Conservation (phyloP, 2,113 vertebrate species). For the Myrmecobius fasciatus region DNA sequence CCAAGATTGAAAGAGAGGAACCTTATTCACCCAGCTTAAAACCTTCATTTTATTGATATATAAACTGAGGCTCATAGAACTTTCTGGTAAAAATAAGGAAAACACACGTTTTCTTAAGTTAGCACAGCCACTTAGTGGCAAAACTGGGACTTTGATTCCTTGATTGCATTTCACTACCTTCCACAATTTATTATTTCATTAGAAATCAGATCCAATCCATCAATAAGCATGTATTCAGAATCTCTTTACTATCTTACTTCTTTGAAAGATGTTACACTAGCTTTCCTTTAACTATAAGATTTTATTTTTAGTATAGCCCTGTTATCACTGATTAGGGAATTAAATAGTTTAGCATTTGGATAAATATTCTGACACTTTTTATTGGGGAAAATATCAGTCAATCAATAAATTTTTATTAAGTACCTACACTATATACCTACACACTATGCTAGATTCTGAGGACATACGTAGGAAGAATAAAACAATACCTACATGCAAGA, state of each 20-base stretch:
- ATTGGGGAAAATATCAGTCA: neutral
- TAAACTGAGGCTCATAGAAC: neutral
- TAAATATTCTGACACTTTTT: neutral
- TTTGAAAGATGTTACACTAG: neutral
- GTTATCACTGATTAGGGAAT: neutral
- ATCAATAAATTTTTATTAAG: neutral
- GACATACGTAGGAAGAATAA: neutral
- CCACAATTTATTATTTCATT: too few relatives aligned
- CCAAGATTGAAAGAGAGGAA: neutral
- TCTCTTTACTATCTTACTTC: neutral
- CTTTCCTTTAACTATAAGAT: neutral
- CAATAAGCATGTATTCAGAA: too few relatives aligned
- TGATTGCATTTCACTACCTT: neutral
- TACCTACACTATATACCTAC: neutral
- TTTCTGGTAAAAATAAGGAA: neutral
- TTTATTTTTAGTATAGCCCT: neutral
- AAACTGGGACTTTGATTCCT: neutral
- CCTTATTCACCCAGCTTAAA: neutral
- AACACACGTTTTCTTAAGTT: neutral
- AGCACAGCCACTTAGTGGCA: neutral
- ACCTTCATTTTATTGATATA: neutral
- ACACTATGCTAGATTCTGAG: neutral
- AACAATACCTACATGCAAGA: neutral
- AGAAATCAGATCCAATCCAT: too few relatives aligned
- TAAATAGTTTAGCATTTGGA: neutral